Evolutionary conservation across 92 coral and sea anemone species (phyloP).

Genomic region (Micromussa lordhowensis): DNA sequence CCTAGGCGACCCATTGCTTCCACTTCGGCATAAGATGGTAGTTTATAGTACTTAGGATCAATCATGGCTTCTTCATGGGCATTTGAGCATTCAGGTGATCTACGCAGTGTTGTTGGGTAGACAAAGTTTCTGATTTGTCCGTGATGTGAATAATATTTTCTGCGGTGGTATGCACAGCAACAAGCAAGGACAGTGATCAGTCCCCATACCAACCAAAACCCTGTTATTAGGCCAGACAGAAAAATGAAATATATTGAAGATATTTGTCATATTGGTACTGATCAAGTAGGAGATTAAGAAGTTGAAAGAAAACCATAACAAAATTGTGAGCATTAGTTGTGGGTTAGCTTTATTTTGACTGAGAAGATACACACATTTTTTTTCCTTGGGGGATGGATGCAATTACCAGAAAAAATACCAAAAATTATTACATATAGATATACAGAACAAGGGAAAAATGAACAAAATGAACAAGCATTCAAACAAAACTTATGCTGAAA

Average conservation of each 20-base stretch:
- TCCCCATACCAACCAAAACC: conserved; percentile 89
- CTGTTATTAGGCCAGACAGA: conserved; percentile 13
- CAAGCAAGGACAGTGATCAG: conserved; percentile 70
- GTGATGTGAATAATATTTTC: conserved; percentile 43
- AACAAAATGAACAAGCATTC: too few relatives aligned
- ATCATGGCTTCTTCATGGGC: background rate
- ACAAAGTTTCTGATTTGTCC: conserved; percentile 54
- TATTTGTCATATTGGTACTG: background rate
- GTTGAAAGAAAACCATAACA: too few relatives aligned
- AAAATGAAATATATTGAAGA: background rate
- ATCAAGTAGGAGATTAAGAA: too few relatives aligned
- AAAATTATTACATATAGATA: background rate
- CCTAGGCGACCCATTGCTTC: conserved; percentile 79
- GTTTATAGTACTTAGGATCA: conserved; percentile 49
- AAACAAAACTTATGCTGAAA: too few relatives aligned
- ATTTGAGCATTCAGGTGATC: conserved; percentile 7
- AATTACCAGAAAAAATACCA: background rate
- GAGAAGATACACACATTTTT: too few relatives aligned
- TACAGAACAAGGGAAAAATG: background rate
- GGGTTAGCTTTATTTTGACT: too few relatives aligned
- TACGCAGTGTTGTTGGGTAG: conserved; percentile 20
- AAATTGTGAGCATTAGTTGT: too few relatives aligned
- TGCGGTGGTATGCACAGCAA: conserved; percentile 78
- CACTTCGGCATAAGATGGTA: conserved; percentile 87
- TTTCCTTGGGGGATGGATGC: too few relatives aligned